Conservation (phyloP, 2,797 vertebrate species). For the Takifugu rubripes region DNA sequence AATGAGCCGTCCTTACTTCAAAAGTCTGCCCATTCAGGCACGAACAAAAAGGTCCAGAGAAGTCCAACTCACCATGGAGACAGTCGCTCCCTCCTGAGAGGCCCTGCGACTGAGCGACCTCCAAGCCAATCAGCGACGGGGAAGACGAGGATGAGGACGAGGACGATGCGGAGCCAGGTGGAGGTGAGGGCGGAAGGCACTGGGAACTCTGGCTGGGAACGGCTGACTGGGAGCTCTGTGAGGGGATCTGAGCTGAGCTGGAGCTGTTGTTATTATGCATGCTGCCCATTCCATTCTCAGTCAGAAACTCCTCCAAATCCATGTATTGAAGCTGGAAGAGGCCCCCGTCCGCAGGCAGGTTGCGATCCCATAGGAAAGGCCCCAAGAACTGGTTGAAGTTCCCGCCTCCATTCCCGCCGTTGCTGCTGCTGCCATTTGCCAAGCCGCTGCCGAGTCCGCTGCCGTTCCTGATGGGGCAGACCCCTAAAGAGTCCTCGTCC, state of each 20-base stretch:
- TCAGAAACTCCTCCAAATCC: slow-evolving; percentile 91
- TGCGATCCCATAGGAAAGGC: slow-evolving; percentile 88
- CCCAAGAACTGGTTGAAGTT: slow-evolving; percentile 82
- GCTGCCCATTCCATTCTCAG: slow-evolving; percentile 86
- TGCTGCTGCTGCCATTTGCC: slow-evolving; percentile 44
- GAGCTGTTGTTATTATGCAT: slow-evolving; percentile 76
- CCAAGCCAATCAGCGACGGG: slow-evolving; percentile 77
- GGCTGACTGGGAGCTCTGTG: slow-evolving; percentile 79
- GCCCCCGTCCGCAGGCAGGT: slow-evolving; percentile 83
- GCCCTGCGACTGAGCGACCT: slow-evolving; percentile 72
- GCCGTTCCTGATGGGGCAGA: slow-evolving; percentile 67
- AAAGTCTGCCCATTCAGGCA: slow-evolving; percentile 1
- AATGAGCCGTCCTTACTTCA: slow-evolving; percentile 19
- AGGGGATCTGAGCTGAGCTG: slow-evolving; percentile 79
- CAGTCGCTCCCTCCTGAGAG: slow-evolving; percentile 69
- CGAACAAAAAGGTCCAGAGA: slow-evolving; percentile 10
- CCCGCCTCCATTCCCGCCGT: slow-evolving; percentile 53
- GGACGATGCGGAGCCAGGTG: slow-evolving; percentile 70
- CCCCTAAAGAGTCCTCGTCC: slow-evolving; percentile 77
- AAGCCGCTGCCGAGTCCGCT: slow-evolving; percentile 54
- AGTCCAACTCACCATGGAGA: slow-evolving; percentile 74
- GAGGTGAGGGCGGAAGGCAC: slow-evolving; percentile 77
- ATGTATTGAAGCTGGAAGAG: slow-evolving; percentile 91
- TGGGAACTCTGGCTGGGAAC: slow-evolving; percentile 81
- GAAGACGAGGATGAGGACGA: slow-evolving; percentile 73